Evolutionary conservation across 1,140 invertebrate species (phyloP), one percentile per base, ranked within the genome.

Genomic region (Orius insidiosus): DNA sequence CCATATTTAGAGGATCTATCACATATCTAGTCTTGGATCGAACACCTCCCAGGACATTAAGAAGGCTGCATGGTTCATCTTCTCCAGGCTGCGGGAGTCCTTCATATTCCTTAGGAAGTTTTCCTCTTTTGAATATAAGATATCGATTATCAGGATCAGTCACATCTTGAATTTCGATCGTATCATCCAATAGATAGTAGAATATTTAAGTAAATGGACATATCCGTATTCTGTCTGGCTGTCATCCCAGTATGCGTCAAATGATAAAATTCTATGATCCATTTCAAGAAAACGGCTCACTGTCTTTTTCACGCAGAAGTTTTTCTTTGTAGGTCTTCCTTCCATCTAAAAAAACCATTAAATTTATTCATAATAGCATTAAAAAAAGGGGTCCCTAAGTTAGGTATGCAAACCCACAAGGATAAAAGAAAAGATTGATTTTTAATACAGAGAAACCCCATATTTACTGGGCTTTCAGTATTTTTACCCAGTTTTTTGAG

Each of bases 241-340:
- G 58, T 94, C 87, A 58, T 94, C 86, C 88, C 89, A 94, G 53
- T 85, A 85, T 16, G 78, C 86, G 54, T 75, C 79, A 60, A 95
- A 94, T 53, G 85, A 71, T 18, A 86, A 63, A 34, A 88, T 74
- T 56, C 84, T 72, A 52, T 74, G 63, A 60, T 87, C 83, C 55
- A 77, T 76, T 54, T 77, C 73, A 10, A 86, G 59, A 62, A 88
- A 87, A 52, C 85, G 74, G 7, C 68, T 72, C 15, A 80, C 71
- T 19, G 69, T 63, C 54, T 75, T 34, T 3, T 34, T 34, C 18
- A 45, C 50, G 7, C 9, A 14, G 3, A 10, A 3, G 31, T 47
- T 46, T 11, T 24, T 47, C n/a, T 43, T 43, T 16, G 19, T 6
- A n/a, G 41, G 41, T 10, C 19, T 30, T 43, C 41, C 24, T 18